Base-by-base conservation (phyloP, 35 echinoderm and acorn worm species). In the Stichopus chloronotus region DNA sequence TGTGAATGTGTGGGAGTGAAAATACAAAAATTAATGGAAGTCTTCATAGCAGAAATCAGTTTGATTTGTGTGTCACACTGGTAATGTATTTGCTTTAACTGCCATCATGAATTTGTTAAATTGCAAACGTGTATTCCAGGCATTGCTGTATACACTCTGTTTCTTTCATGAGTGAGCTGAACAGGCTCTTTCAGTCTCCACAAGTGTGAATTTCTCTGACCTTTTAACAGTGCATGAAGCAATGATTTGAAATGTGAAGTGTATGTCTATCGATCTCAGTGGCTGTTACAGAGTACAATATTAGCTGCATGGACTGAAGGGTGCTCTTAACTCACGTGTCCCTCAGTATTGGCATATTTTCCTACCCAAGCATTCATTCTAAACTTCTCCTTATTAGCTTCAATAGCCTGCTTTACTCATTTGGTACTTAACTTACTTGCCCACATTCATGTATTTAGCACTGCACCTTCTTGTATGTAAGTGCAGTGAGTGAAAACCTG, bases 221-320 rank as follows among this genome's bases (percentile, higher is more conserved):
- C 80, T 83, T 83, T 56, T n/a, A 55, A 13, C 13, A 56, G 53
- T 43, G 55, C 80, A 57, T 83, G 80, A 83, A 83, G 80, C 80
- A 83, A 56, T 83, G 80, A 57, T 83, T 83, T 83, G 43, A 55
- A 83, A 83, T 83, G 80, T 83, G 80, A 83, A 83, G 30, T 43
- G 30, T 43, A 20, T 55, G 25, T 52, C 80, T 83, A 83, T 83
- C 20, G 80, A 83, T 83, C 55, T 83, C 11, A 14, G 80, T 52
- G 8, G 53, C 80, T 83, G 43, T 55, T 17, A 83, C 43, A 83
- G 80, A 83, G 55, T 52, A 56, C 55, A n/a, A 55, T 83, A 83
- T 83, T 83, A 83, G 80, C 80, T 53, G 80, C 80, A 17, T 11
- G 14, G 52, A 55, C 43, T 19, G 55, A 17, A 83, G 53, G n/a